These are phyloP conservation scores for Varanus salvator DNA, from an alignment of 2,113 vertebrate species.

Conservation along the genomic window DNA sequence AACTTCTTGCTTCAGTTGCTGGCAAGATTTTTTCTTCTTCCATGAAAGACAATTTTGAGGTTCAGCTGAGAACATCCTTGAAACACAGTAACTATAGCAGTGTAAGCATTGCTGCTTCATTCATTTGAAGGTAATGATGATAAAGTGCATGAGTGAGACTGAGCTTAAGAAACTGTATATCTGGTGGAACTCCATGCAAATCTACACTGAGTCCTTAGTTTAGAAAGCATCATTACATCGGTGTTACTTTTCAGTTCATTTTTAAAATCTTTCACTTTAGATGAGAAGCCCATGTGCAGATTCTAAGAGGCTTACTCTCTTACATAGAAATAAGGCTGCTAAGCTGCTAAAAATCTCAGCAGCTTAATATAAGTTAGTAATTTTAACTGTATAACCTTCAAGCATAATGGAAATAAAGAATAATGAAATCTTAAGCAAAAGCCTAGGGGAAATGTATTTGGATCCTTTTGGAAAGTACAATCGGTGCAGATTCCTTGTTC, in stretches of 20 bases:
- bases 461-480: slow-evolving; percentile 72
- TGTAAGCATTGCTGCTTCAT: background rate
- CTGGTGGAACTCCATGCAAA: slow-evolving; percentile 40
- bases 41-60: background rate
- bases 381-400: slow-evolving; percentile 78
- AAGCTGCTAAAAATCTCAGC: slow-evolving; percentile 76
- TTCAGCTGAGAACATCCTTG: background rate
- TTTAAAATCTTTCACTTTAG: slow-evolving; percentile 72
- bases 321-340: slow-evolving; percentile 74
- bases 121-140: background rate
- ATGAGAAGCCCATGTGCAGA: slow-evolving; percentile 63
- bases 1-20: background rate
- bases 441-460: slow-evolving; percentile 64
- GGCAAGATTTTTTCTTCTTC: background rate
- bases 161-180: slow-evolving; percentile 32
- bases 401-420: slow-evolving; percentile 78
- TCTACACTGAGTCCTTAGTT: slow-evolving; percentile 53
- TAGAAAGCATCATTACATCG: slow-evolving; percentile 63
- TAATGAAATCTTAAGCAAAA: slow-evolving; percentile 73
- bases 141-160: background rate
- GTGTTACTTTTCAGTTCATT: slow-evolving; percentile 67
- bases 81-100: background rate
- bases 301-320: slow-evolving; percentile 75
- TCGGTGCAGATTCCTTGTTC: slow-evolving; percentile 69
- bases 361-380: slow-evolving; percentile 77